Base-by-base conservation (phyloP, 2,888 invertebrate species). In the Sarcophaga subvicina region DNA sequence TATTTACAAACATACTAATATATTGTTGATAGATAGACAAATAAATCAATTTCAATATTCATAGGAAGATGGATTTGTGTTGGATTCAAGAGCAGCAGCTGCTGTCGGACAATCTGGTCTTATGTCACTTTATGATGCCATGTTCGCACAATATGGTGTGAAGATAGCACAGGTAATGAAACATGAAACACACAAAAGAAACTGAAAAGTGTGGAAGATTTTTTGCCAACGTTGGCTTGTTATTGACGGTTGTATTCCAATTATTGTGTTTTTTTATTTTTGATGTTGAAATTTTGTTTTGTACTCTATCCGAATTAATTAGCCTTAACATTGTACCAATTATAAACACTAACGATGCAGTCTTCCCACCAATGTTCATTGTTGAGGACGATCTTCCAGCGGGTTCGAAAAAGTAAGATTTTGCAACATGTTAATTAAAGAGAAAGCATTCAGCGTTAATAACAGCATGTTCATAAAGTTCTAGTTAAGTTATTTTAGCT, bases 111-210 rank as follows among this genome's bases (percentile, higher is more conserved):
- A 99, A 94, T 99, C 99, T 0, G 99, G 99, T 81, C 95, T 99
- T 17, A 99, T 99, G 99, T 98, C 99, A 0, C 95, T 99, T 90
- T 99, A 99, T 93, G 99, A 99, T 92, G 99, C 99, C 73, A 99
- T 99, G 98, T 99, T 99, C 94, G 97, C 98, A 10, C 99, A 99
- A 93, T 99, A 99, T 93, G 99, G 99, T 75, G 98, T 99, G 63
- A 98, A 98, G 94, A 98, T 99, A 87, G 99, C 99, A 22, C 99
- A 99, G 96, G 97, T 97, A 93, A 91, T 72, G 59, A 78, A 75
- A 70, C 89, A 87, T 5, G 17, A 49, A 14, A 14, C 3, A 49
- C 12, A 49, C 4, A 14, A 14, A 11, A 49, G 49, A 14, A 14
- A 14, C 1, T 54, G 17, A 14, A 17, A 17, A 54, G 12, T 54